Evolutionary conservation across 2,797 vertebrate species (phyloP).

Genomic region (Borostomias antarcticus): DNA sequence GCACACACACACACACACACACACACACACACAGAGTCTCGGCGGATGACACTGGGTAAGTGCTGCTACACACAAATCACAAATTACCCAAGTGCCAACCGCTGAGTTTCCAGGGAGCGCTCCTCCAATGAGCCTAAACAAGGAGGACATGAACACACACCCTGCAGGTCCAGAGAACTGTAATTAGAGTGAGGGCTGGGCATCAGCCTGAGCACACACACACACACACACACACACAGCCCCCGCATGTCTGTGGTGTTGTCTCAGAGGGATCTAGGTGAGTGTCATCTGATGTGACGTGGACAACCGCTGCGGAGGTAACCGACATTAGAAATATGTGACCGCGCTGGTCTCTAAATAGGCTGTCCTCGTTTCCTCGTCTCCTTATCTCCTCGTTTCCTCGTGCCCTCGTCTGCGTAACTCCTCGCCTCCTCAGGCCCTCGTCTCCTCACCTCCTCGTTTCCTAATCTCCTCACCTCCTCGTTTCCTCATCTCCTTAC

Average conservation of each 20-base stretch:
- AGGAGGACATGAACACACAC: slow-evolving; percentile 29
- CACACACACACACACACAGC: slow-evolving; percentile 1
- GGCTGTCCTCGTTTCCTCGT: too few species aligned
- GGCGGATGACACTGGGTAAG: slow-evolving; percentile 5
- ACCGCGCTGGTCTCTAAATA: not conserved
- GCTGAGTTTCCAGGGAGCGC: slow-evolving; percentile 33
- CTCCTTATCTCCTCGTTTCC: too few species aligned
- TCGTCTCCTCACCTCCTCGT: too few species aligned
- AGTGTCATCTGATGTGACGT: not conserved
- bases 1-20: slow-evolving; percentile 39
- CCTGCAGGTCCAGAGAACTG: not conserved
- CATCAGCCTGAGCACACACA: not conserved
- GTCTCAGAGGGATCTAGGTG: too few species aligned
- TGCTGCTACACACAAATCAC: slow-evolving; percentile 22
- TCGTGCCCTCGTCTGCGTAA: too few species aligned
- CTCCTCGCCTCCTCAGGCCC: too few species aligned
- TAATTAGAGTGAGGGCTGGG: not conserved
- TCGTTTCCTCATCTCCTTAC: too few species aligned
- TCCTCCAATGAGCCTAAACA: slow-evolving; percentile 36
- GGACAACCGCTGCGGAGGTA: not conserved
- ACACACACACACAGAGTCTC: slow-evolving; percentile 29
- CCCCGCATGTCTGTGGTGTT: too few species aligned
- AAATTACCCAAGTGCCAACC: slow-evolving; percentile 32
- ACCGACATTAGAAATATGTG: slow-evolving; percentile 2
- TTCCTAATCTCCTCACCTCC: too few species aligned